These are phyloP conservation scores for Platysternon megacephalum DNA, from an alignment of 2,113 vertebrate species.

Conservation along the genomic window DNA sequence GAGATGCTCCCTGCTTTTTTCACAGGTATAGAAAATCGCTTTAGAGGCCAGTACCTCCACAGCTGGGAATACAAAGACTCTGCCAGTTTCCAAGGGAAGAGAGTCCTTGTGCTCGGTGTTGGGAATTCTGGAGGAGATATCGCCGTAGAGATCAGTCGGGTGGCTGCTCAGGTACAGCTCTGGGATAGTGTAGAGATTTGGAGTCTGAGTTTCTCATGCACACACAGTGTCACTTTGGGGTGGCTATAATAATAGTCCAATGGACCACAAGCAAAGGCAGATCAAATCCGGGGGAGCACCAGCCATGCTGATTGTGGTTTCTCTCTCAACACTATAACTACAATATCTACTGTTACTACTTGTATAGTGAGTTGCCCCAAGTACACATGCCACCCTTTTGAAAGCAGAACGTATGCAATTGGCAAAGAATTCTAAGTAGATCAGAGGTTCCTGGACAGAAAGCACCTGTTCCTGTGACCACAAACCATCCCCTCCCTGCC, in stretches of 20 bases:
- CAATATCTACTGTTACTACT: neutral
- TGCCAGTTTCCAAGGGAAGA: conserved; percentile 81
- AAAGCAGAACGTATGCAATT: neutral
- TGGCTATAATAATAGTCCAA: neutral
- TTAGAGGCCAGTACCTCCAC: conserved; percentile 85
- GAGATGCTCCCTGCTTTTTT: conserved; percentile 4
- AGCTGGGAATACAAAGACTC: conserved; percentile 86
- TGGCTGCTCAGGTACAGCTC: conserved; percentile 82
- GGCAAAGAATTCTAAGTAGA: neutral
- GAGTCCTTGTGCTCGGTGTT: conserved; percentile 86
- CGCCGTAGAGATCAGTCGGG: conserved; percentile 86
- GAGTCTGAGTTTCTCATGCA: neutral
- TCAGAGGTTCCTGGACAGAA: neutral
- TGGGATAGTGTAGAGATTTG: accelerated
- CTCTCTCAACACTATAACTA: neutral
- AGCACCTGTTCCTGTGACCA: neutral
- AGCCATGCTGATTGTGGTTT: no score
- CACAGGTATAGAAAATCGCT: conserved; percentile 84
- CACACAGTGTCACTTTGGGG: neutral
- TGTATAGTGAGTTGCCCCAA: neutral
- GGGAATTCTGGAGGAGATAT: conserved; percentile 91
- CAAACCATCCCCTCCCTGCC: neutral
- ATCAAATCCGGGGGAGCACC: neutral
- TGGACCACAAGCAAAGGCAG: neutral
- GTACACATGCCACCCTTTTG: neutral